Evolutionary conservation across 2,113 vertebrate genomes (phyloP).

Genomic region (Nestor notabilis): DNA sequence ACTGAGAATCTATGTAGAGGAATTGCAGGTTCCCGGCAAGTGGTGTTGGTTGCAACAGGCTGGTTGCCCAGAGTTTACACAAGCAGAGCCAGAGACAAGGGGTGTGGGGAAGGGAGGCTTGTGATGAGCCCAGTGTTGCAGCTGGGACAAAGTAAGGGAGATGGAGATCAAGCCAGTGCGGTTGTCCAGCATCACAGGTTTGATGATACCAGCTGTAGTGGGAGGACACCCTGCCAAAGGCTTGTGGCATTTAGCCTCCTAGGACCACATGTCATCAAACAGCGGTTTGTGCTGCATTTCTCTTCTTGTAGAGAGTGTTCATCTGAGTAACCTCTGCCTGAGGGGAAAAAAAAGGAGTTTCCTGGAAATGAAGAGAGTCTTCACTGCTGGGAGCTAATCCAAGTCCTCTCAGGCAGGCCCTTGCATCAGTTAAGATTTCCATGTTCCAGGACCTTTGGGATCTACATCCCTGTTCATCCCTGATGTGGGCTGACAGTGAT

Average conservation of each 20-base stretch:
- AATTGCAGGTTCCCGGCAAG: not conserved
- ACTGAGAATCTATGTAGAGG: not conserved
- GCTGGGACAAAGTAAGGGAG: not conserved
- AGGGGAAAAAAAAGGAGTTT: not conserved
- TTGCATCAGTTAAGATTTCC: not conserved
- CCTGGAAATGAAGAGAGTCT: not conserved
- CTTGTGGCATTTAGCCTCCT: not conserved
- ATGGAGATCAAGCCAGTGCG: not conserved
- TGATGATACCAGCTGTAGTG: not conserved
- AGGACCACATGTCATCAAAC: not conserved
- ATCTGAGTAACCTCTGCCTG: not conserved
- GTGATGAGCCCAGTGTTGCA: not conserved
- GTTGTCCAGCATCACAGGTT: not conserved
- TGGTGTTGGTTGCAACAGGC: accelerated
- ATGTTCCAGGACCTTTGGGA: not conserved
- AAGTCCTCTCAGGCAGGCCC: not conserved
- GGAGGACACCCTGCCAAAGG: not conserved
- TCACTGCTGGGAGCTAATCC: not conserved
- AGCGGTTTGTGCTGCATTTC: not conserved
- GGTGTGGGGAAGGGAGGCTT: not conserved
- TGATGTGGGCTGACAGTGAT: not conserved
- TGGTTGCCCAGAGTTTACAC: not conserved
- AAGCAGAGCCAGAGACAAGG: not conserved
- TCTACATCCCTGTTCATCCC: not conserved
- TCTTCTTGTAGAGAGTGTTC: not conserved